Evolutionary conservation across 92 coral and sea anemone genomes (phyloP), one percentile per base, ranked within the genome.

Genomic region (Zoanthus solanderi): DNA sequence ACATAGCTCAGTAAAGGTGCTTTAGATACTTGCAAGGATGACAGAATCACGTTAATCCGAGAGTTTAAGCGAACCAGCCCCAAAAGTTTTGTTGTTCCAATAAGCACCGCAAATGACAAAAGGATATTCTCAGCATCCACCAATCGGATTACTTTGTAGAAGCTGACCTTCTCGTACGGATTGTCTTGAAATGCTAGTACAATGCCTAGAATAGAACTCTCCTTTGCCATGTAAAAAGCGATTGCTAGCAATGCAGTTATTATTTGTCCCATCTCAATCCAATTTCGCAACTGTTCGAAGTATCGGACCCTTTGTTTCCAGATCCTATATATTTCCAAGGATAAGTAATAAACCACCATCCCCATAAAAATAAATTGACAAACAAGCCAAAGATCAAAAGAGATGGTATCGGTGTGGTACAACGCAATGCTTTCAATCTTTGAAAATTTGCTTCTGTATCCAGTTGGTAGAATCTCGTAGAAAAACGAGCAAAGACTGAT

Each of bases 291-390:
- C 29, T 80, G 73, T 46, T 18, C 45, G 29, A 80, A 80, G 17
- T 80, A 80, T 54, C 56, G 48, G 32, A 58, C 45, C 23, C 58
- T 45, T 65, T 80, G 56, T 45, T n/a, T 80, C 53, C 29, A 61
- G 69, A 80, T 13, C 0, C 63, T 80, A 15, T 32, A 42, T 1
- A 65, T 23, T 42, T 80, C 58, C 16, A 65, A 61, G 48, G 30
- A 42, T 4, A 65, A 42, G 63, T 80, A 80, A 45, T 80, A 80
- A 14, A 80, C n/a, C 9, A 80, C 60, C 75, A 63, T 7, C 7
- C 73, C 85, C 15, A 80, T 80, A n/a, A 80, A 80, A 9, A 80
- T 11, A 50, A 80, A 80, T 6, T 80, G 85, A 57, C 85, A 80
- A 80, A 65, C 85, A 0, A 63, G 48, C 85, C 85, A 80, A 46